Evolutionary conservation across 92 coral and sea anemone species (phyloP).

Genomic region (Parazoanthus swiftii): DNA sequence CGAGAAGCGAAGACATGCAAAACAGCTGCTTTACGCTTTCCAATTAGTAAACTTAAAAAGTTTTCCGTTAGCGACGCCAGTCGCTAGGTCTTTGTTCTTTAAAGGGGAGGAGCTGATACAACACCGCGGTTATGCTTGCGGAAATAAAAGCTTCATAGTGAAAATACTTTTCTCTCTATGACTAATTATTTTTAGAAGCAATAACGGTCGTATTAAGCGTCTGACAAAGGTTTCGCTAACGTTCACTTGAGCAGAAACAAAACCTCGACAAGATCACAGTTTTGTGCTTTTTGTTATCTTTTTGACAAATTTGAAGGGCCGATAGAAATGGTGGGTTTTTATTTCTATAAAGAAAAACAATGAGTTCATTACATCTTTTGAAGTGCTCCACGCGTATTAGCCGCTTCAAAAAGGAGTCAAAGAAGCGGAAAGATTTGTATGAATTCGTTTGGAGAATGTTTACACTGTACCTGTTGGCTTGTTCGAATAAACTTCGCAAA

Average conservation of each 20-base stretch:
- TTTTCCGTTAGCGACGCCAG: conserved; percentile 37
- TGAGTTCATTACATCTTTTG: conserved; percentile 42
- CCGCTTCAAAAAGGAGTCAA: conserved; percentile 17
- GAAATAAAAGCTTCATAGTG: conserved; percentile 35
- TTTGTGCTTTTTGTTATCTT: conserved; percentile 45
- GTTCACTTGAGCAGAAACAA: conserved; percentile 44
- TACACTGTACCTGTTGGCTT: conserved; percentile 14
- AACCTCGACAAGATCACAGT: conserved; percentile 38
- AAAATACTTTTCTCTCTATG: conserved; percentile 30
- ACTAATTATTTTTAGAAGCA: conserved; percentile 47
- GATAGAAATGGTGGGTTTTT: conserved; percentile 45
- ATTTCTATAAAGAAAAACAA: conserved; percentile 38
- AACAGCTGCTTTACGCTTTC: conserved; percentile 18
- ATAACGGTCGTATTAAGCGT: conserved; percentile 40
- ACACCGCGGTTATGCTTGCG: conserved; percentile 42
- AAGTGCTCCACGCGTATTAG: conserved; percentile 40
- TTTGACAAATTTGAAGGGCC: conserved; percentile 37
- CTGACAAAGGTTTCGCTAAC: conserved; percentile 35
- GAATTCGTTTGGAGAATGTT: conserved; percentile 29
- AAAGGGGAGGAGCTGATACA: conserved; percentile 25
- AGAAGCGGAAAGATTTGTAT: conserved; percentile 29
- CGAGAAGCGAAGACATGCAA: conserved; percentile 29
- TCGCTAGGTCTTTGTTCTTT: conserved; percentile 40
- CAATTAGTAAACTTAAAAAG: conserved; percentile 26
- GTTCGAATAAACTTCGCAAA: conserved; percentile 17